Evolutionary conservation across 2,113 vertebrate species (phyloP), one percentile per base, ranked within the genome.

Genomic region (Podarcis muralis): DNA sequence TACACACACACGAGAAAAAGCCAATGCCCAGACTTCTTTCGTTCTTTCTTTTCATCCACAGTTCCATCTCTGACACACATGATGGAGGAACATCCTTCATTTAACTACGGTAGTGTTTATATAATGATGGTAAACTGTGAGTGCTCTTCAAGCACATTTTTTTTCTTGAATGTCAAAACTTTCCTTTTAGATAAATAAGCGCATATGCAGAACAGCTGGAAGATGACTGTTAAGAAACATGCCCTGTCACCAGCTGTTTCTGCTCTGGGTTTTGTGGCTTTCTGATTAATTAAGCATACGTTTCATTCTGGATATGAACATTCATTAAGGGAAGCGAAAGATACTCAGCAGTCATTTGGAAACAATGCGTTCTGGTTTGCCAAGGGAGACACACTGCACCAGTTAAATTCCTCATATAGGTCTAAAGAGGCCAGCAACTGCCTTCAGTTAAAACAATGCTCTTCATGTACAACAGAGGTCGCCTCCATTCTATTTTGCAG

Each of bases 251-350:
- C 75, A 81, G 12, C 22, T 88, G 1, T 1, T 37, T 65, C 83
- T 88, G 7, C 12, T 86, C 83, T 48, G 23, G 3, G 72, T n/a
- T 90, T 84, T 79, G 79, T 72, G 8, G 3, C 69, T 75, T 93
- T n/a, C 32, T 76, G 25, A 59, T 77, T 27, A 92, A 92, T 91
- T 89, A 90, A 78, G 16, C 1, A 30, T 69, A 32, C 40, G 77
- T 81, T 90, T 48, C 74, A 5, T 76, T 85, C 78, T 85, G 88
- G 75, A 78, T 85, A 59, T 65, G 9, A 0, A 0, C 3, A 74
- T 1, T 40, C 66, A 75, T 7, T 85, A 86, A 71, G 25, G 25
- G 90, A 92, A 94, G 65, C 6, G 4, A 82, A 25, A 82, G 59
- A 83, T 35, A 2, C 76, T 84, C 88, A 88, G 27, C 0, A 40